Conservation (phyloP, 2,113 vertebrate genomes). For the Pseudorasbora parva region DNA sequence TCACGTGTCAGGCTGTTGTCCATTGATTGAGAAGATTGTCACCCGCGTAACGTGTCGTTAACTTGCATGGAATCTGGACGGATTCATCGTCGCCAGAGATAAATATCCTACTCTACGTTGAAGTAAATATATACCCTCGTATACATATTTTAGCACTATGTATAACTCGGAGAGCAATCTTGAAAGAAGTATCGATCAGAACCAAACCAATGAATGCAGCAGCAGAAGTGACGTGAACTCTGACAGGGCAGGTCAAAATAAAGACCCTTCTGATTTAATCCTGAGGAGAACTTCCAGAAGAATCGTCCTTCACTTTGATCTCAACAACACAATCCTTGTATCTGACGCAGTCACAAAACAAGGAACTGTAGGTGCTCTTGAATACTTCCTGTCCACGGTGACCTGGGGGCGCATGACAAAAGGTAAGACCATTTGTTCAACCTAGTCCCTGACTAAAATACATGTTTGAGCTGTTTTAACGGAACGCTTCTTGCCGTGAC, state of each 20-base stretch:
- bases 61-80: neutral
- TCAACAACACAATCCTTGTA: conserved; percentile 87
- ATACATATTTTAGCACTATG: conserved; percentile 26
- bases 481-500: too few relatives aligned
- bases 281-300: conserved; percentile 62
- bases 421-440: conserved; percentile 29
- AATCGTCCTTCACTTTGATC: conserved; percentile 82
- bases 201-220: neutral
- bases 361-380: conserved; percentile 80
- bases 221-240: neutral
- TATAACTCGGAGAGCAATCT: conserved; percentile 15
- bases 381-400: conserved; percentile 80
- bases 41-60: too few relatives aligned
- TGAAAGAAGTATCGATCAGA: neutral
- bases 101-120: neutral
- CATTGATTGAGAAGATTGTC: neutral
- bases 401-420: conserved; percentile 79
- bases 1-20: neutral
- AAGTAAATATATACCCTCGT: neutral
- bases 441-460: too few relatives aligned
- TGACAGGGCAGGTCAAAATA: neutral
- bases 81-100: neutral
- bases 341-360: conserved; percentile 80
- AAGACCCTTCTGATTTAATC: conserved; percentile 13
- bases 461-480: too few relatives aligned